Evolutionary conservation across 2,113 vertebrate genomes (phyloP).

Genomic region (Myiozetetes cayanensis): DNA sequence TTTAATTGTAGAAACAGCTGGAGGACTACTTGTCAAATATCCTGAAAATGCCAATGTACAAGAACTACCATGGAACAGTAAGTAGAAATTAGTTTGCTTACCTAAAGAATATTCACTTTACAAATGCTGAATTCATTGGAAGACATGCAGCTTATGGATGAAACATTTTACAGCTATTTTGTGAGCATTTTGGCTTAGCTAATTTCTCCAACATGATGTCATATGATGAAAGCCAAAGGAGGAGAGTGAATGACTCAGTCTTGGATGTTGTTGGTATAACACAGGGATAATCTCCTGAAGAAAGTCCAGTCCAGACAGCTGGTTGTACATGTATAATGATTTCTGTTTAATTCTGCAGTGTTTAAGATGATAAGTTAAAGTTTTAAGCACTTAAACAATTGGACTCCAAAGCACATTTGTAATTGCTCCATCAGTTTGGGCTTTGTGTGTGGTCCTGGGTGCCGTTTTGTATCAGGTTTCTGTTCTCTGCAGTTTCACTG

Average conservation of each 20-base stretch:
- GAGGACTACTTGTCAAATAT: constrained; percentile 95
- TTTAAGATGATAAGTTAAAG: neutral
- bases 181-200: neutral
- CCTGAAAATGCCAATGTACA: constrained; percentile 90
- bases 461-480: neutral
- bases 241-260: neutral
- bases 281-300: neutral
- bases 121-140: neutral
- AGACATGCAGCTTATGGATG: neutral
- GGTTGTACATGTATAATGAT: neutral
- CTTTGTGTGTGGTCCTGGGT: neutral
- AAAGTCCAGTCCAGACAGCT: neutral
- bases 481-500: neutral
- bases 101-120: neutral
- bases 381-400: neutral
- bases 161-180: neutral
- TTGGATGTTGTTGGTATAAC: neutral
- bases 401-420: neutral
- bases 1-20: constrained; percentile 87
- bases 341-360: neutral
- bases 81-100: constrained; percentile 51
- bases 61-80: constrained; percentile 92
- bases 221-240: neutral
- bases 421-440: neutral
- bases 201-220: neutral